These are phyloP conservation scores for Trichonephila clavipes DNA, from an alignment of 1,140 invertebrate species.

Conservation along the genomic window DNA sequence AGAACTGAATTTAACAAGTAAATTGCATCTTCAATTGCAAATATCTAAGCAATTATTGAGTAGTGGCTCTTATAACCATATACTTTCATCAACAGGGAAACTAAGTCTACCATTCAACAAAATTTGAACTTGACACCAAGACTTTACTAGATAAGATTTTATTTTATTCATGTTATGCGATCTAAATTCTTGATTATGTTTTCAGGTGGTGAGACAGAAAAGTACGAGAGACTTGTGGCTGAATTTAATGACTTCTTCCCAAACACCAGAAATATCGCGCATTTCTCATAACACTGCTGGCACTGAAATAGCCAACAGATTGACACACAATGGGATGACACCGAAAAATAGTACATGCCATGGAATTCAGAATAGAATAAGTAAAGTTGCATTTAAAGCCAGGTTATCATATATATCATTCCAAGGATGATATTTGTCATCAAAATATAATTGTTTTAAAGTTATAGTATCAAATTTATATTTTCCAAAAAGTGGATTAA, in stretches of 20 bases:
- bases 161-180: not conserved
- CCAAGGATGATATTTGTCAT: not conserved
- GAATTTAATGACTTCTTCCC: not conserved
- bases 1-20: too few relatives aligned
- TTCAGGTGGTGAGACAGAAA: slow-evolving; percentile 28
- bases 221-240: not conserved
- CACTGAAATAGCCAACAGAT: not conserved
- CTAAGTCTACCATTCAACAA: too few relatives aligned
- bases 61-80: too few relatives aligned
- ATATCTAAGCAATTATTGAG: too few relatives aligned
- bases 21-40: too few relatives aligned
- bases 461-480: too few relatives aligned
- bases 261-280: not conserved
- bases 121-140: too few relatives aligned
- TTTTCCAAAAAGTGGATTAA: too few relatives aligned
- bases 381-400: not conserved
- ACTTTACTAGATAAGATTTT: too few relatives aligned
- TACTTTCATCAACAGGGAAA: too few relatives aligned
- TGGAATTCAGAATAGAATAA: not conserved
- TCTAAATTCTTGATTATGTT: not conserved
- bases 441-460: too few relatives aligned
- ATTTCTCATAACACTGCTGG: not conserved
- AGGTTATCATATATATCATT: slow-evolving; percentile 18
- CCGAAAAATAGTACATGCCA: too few relatives aligned
- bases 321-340: not conserved